Conservation (phyloP, 35 echinoderm and acorn worm species). For the Lytechinus variegatus region DNA sequence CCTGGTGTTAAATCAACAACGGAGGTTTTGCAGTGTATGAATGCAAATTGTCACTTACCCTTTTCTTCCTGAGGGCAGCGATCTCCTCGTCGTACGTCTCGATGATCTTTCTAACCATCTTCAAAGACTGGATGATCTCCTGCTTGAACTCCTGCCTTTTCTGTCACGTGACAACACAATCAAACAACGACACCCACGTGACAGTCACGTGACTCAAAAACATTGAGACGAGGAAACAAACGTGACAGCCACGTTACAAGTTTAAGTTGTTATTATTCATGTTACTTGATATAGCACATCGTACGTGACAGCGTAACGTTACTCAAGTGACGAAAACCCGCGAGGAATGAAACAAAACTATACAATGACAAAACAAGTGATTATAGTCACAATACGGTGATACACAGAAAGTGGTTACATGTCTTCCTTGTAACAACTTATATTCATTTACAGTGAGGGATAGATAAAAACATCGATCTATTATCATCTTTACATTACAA, state of each 20-base stretch:
- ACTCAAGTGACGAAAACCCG: too few relatives aligned
- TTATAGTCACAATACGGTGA: too few relatives aligned
- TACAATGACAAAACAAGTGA: too few relatives aligned
- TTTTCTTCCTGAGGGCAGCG: not conserved
- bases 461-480: too few relatives aligned
- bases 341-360: too few relatives aligned
- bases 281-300: not conserved
- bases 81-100: constrained; percentile 39
- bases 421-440: too few relatives aligned
- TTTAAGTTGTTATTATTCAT: not conserved
- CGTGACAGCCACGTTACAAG: not conserved
- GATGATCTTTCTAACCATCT: not conserved
- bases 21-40: too few relatives aligned
- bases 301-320: not conserved
- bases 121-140: not conserved
- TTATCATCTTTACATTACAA: too few relatives aligned
- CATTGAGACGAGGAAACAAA: not conserved
- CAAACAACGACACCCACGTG: not conserved
- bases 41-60: not conserved
- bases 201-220: too few relatives aligned
- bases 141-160: constrained; percentile 33
- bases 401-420: too few relatives aligned
- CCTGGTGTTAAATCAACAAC: too few relatives aligned
- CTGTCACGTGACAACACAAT: constrained; percentile 13
- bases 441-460: too few relatives aligned